phyloP scores from a whole-genome alignment of 2,113 vertebrate species.

The Hippolais icterina region DNA sequence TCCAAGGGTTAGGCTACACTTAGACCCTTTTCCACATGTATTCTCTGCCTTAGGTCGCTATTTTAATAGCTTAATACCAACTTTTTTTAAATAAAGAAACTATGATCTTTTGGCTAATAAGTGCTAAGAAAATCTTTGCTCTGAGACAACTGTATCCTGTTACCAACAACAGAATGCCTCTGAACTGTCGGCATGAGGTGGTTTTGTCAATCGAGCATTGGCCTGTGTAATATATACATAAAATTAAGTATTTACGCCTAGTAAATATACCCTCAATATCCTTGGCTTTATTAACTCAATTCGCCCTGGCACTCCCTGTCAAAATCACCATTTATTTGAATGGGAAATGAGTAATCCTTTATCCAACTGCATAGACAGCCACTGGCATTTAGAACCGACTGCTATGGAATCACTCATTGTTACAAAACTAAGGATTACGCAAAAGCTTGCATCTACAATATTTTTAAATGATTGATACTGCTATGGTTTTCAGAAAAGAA shows the following conservation, averaged over 20 bases:
- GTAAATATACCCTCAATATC: background rate
- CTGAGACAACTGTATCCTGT: background rate
- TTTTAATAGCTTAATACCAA: constrained; percentile 4
- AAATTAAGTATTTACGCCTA: background rate
- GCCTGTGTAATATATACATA: background rate
- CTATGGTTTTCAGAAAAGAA: background rate
- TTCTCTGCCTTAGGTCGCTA: background rate
- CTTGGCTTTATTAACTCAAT: background rate
- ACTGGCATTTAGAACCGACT: background rate
- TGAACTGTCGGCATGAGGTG: background rate
- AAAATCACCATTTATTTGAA: background rate
- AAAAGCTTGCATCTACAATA: background rate
- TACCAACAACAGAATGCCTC: background rate
- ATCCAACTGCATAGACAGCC: background rate
- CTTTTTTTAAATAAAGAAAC: constrained; percentile 35
- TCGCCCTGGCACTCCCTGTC: background rate
- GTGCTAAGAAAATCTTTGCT: constrained; percentile 27
- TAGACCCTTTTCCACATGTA: background rate
- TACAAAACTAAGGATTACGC: background rate
- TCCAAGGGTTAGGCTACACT: background rate
- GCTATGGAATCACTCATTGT: background rate
- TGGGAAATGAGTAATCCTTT: background rate
- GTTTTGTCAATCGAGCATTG: background rate
- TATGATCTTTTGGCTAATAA: background rate
- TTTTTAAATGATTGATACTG: background rate